phyloP scores from a whole-genome alignment of 2,113 vertebrate species.

The Boleophthalmus pectinirostris region DNA sequence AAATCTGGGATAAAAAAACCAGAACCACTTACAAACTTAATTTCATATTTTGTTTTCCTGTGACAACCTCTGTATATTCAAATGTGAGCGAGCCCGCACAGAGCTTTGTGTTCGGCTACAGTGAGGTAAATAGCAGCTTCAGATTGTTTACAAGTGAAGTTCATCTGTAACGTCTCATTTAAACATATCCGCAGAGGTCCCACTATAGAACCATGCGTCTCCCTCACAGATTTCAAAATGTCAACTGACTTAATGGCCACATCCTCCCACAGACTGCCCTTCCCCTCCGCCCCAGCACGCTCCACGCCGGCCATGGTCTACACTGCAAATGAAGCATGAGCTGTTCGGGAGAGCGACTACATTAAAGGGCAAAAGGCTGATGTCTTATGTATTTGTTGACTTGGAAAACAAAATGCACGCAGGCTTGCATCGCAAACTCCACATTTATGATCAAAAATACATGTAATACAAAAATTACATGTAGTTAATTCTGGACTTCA shows the following conservation, averaged over 20 bases:
- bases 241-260: slow-evolving; percentile 71
- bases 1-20: slow-evolving; percentile 49
- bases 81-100: slow-evolving; percentile 32
- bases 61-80: slow-evolving; percentile 6
- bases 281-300: slow-evolving; percentile 63
- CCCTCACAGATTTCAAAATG: slow-evolving; percentile 62
- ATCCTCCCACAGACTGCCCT: slow-evolving; percentile 55
- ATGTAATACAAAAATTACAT: neutral
- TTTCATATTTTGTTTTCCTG: slow-evolving; percentile 24
- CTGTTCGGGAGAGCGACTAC: slow-evolving; percentile 67
- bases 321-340: slow-evolving; percentile 72
- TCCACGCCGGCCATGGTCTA: slow-evolving; percentile 56
- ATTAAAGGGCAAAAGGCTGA: slow-evolving; percentile 64
- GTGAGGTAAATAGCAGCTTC: slow-evolving; percentile 60
- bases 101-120: slow-evolving; percentile 51
- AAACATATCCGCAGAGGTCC: slow-evolving; percentile 62
- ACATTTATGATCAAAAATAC: neutral
- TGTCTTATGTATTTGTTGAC: neutral
- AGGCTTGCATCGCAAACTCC: too few relatives aligned
- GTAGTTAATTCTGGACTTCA: too few relatives aligned
- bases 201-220: slow-evolving; percentile 51
- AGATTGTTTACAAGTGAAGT: slow-evolving; percentile 63
- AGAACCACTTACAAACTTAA: slow-evolving; percentile 33
- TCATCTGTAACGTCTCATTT: slow-evolving; percentile 74
- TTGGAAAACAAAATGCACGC: too few relatives aligned